Base-by-base conservation (phyloP, 2,888 invertebrate species). In the Sphaeridia pumilis region DNA sequence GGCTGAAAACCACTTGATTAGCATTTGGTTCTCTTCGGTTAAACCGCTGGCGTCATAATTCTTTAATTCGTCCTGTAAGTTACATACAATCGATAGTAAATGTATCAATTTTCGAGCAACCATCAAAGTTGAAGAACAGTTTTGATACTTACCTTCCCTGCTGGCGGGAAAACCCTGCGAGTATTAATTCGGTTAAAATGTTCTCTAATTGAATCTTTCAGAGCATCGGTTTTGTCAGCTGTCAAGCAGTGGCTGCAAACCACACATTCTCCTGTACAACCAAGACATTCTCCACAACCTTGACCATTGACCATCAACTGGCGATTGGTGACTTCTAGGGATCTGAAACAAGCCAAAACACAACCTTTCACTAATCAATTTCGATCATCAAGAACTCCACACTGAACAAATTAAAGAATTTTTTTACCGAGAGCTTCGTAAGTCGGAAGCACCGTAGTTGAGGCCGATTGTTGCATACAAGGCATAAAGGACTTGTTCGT, bases 401-500 rank as follows among this genome's bases (percentile, higher is more conserved):
- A n/a, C n/a, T 7, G 31, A 31, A 7, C 7, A 31, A 31, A 14
- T 10, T 31, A 14, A 10, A 31, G 14, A 7, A 31, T 31, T 31
- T 10, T 14, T 31, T 24, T 51, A 52, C 52, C 31, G 38, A n/a
- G n/a, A n/a, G n/a, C n/a, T n/a, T n/a, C n/a, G n/a, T n/a, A n/a
- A n/a, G n/a, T 24, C 38, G 7, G 21, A n/a, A 14, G 52, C 38
- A 2, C 52, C 52, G 25, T 52, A 52, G 7, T 27, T n/a, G 3
- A 52, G 24, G 14, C 52, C 52, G 1, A 46, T 26, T 2, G 52
- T 52, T 2, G 46, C 34, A 25, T 44, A 43, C 25, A 48, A n/a
- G n/a, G 48, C 89, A 70, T 83, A 90, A 12, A 95, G 67, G 0
- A 95, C 86, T 74, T 95, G 93, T 67, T 94, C 89, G 67, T 95